Conservation (phyloP, 2,113 vertebrate species). For the Charadrius vociferus region DNA sequence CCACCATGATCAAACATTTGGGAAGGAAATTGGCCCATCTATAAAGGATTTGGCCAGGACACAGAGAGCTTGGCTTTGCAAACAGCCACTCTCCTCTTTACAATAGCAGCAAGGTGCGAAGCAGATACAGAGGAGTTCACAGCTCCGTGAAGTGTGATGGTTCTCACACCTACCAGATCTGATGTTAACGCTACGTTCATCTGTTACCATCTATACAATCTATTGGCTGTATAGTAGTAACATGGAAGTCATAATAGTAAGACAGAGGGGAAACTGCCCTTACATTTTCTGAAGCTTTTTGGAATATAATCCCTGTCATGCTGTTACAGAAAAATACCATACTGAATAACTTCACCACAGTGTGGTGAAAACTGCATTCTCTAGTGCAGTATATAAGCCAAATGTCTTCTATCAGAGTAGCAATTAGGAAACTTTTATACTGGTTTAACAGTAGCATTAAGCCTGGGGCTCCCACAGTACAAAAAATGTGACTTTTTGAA, state of each 20-base stretch:
- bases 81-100: not conserved
- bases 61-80: slow-evolving; percentile 1
- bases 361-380: not conserved
- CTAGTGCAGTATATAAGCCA: not conserved
- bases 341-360: not conserved
- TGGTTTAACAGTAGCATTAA: not conserved
- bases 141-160: not conserved
- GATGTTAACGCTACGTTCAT: not conserved
- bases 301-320: not conserved
- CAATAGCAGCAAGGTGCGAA: slow-evolving; percentile 32
- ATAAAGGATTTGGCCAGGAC: slow-evolving; percentile 19
- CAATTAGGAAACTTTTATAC: not conserved
- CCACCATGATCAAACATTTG: slow-evolving; percentile 47
- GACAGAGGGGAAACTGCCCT: not conserved
- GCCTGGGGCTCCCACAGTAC: not conserved
- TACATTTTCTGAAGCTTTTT: not conserved
- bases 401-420: not conserved
- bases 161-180: slow-evolving; percentile 23
- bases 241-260: not conserved
- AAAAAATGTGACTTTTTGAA: not conserved
- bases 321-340: not conserved
- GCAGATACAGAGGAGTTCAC: slow-evolving; percentile 29
- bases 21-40: slow-evolving; percentile 60
- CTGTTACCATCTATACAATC: not conserved
- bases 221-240: not conserved